A percentile compares a stretch with the other conserved stretches of the same genome.
Evolutionary conservation across 1,140 invertebrate genomes (phyloP).

Genomic region (Chironomus tepperi): DNA sequence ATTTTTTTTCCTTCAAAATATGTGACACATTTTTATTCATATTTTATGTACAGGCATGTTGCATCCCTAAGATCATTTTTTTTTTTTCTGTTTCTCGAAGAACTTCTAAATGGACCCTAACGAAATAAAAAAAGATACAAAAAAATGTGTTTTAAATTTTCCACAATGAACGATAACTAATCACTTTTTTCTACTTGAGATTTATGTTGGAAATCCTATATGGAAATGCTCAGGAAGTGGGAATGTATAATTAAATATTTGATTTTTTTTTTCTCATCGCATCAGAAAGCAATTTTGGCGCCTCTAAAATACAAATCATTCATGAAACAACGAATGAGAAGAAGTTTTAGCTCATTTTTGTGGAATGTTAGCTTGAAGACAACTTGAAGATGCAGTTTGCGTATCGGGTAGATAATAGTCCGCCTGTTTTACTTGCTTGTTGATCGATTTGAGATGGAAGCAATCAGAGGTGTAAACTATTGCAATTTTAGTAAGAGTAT

Average conservation of each 20-base stretch:
- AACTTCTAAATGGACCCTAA: constrained; percentile 8
- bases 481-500: too few relatives aligned
- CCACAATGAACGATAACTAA: not conserved
- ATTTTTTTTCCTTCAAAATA: not conserved
- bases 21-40: too few relatives aligned
- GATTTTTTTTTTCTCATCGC: not conserved
- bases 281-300: constrained; percentile 11
- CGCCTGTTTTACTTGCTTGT: too few relatives aligned
- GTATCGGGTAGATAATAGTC: too few relatives aligned
- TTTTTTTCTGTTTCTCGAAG: not conserved
- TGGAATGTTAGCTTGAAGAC: not conserved
- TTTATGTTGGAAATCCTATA: not conserved
- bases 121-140: not conserved
- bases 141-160: constrained; percentile 18
- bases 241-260: not conserved
- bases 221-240: not conserved
- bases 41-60: too few relatives aligned
- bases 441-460: too few relatives aligned
- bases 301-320: not conserved
- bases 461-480: too few relatives aligned
- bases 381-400: not conserved
- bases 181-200: too few relatives aligned
- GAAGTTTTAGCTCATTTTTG: not conserved
- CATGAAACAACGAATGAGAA: not conserved
- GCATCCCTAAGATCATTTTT: not conserved